phyloP scores from a whole-genome alignment of 2,797 vertebrate species.

The Silurus aristotelis region DNA sequence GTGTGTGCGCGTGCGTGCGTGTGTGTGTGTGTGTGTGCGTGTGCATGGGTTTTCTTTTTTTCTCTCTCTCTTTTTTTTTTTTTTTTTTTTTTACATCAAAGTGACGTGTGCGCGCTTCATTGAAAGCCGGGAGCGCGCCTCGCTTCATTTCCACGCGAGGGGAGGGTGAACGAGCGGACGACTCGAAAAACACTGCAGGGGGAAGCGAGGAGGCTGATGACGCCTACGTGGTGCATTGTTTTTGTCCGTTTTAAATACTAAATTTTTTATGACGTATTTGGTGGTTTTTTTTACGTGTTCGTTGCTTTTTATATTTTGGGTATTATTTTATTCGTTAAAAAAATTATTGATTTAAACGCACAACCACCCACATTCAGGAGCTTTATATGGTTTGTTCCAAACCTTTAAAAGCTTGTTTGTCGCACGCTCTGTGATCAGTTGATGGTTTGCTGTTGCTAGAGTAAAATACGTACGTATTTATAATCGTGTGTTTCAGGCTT shows the following conservation, averaged over 20 bases:
- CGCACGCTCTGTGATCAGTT: not conserved
- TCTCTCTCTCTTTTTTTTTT: not conserved
- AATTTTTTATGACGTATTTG: not conserved
- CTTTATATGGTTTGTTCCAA: not conserved
- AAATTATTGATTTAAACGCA: not conserved
- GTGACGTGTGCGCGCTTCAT: slow-evolving; percentile 47
- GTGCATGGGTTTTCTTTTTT: not conserved
- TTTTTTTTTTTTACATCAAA: slow-evolving; percentile 3
- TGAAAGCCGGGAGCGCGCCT: slow-evolving; percentile 25
- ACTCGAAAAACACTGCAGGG: slow-evolving; percentile 12
- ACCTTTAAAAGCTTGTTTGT: not conserved
- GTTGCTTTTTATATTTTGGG: too few species aligned
- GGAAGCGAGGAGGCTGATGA: too few species aligned
- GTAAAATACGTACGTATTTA: too few species aligned
- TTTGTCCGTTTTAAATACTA: not conserved
- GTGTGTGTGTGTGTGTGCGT: too few species aligned
- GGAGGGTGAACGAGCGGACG: not conserved
- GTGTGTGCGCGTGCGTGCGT: too few species aligned
- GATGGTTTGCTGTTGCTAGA: too few species aligned
- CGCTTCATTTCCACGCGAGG: not conserved
- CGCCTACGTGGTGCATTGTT: not conserved
- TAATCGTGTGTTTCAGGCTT: too few species aligned
- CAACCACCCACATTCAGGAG: not conserved
- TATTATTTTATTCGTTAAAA: not conserved
- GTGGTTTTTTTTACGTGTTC: too few species aligned